Evolutionary conservation across 2,888 invertebrate species (phyloP).

Genomic region (Pristionchus fissidentatus): DNA sequence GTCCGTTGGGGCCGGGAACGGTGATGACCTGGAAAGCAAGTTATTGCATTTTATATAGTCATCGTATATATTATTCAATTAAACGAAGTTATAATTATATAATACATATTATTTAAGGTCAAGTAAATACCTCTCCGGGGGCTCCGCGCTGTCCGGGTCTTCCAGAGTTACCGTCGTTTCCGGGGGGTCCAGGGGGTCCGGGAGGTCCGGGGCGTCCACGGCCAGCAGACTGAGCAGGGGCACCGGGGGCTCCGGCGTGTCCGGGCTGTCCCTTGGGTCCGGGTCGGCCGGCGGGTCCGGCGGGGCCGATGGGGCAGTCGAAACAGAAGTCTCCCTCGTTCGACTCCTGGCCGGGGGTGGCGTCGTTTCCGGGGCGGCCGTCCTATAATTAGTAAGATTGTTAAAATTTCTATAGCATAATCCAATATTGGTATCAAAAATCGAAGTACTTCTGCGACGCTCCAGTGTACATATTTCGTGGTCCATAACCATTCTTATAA

Average conservation of each 20-base stretch:
- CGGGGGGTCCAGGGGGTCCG: constrained; percentile 58
- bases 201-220: constrained; percentile 58
- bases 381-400: neutral
- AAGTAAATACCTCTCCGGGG: constrained; percentile 53
- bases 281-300: constrained; percentile 51
- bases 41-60: too few species aligned
- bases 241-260: constrained; percentile 57
- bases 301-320: constrained; percentile 52
- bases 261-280: constrained; percentile 53
- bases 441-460: too few species aligned
- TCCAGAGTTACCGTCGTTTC: constrained; percentile 60
- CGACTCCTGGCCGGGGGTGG: constrained; percentile 38
- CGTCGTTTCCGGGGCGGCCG: constrained; percentile 46
- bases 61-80: too few species aligned
- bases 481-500: too few species aligned
- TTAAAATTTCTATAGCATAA: neutral
- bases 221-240: constrained; percentile 56
- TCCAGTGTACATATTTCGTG: too few species aligned
- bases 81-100: too few species aligned
- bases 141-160: constrained; percentile 57
- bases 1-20: constrained; percentile 53
- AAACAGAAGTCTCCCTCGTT: constrained; percentile 49
- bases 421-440: too few species aligned
- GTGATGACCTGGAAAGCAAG: constrained; percentile 41
- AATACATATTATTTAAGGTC: too few species aligned